phyloP scores from a whole-genome alignment of 2,797 vertebrate genomes.

The Pangasius sanitwongsei region DNA sequence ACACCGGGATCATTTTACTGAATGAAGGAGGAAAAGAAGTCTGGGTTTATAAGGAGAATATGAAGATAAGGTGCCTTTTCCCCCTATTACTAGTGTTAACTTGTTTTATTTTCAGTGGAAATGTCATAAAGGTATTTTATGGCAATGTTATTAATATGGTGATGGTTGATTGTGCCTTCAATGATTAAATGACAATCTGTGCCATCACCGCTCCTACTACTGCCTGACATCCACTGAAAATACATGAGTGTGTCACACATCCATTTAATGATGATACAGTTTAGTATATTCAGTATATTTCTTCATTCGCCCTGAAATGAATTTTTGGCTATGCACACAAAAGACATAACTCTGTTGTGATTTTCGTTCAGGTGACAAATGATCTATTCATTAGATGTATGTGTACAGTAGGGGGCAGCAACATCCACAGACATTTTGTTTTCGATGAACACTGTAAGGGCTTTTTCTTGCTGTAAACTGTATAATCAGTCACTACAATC shows the following conservation, averaged over 20 bases:
- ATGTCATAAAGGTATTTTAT: neutral
- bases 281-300: neutral
- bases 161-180: neutral
- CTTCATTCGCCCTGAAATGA: neutral
- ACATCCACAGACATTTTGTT: constrained; percentile 25
- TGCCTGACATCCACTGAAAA: neutral
- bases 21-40: neutral
- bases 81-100: neutral
- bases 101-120: neutral
- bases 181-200: neutral
- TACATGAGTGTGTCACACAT: neutral
- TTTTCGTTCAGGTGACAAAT: neutral
- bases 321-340: neutral
- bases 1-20: neutral
- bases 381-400: neutral
- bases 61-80: neutral
- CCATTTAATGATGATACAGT: neutral
- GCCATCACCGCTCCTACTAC: neutral
- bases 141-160: neutral
- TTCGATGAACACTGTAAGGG: neutral
- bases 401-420: constrained; percentile 73
- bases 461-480: neutral
- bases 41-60: neutral
- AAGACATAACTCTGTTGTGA: neutral
- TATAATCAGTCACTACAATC: neutral